Base-by-base conservation (phyloP, 2,113 vertebrate genomes). In the Gymnogyps californianus region DNA sequence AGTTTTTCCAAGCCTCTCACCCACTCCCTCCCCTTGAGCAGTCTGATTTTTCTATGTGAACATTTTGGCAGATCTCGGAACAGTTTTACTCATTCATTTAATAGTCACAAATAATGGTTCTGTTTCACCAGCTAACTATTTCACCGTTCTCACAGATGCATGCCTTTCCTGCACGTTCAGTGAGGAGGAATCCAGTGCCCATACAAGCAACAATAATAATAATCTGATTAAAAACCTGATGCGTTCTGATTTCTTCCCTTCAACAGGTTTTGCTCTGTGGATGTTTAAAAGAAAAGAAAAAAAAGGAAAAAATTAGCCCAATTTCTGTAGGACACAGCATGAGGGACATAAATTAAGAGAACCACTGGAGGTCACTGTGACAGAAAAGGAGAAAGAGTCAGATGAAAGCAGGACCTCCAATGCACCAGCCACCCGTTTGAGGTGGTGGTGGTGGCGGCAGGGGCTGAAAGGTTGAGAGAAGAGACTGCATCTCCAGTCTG, bases 21-120 rank as follows among this genome's bases (percentile, higher is more conserved):
- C 15, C 52, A 36, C 58, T 84, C 70, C 81, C 38, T 80, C 67
- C 93, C 80, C 93, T 85, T 83, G 44, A 93, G 84, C 47, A 93
- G 83, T 81, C 94, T 91, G 96, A 97, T 97, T 98, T 97, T 97
- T 98, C 95, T 97, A 12, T 75, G 96, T 70, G 96, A 97, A 83
- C 80, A 83, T 88, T 98, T 78, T 95, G 97, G 97, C 97, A 94
- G 69, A 69, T 70, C 54, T 83, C 88, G 83, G 80, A 74, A 85
- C 69, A 65, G 85, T 94, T 97, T 97, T 84, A 67, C 87, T 96
- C 90, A 91, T 95, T 96, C 77, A 62, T 85, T 94, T 91, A 96
- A 83, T 96, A 93, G 93, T 92, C 93, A 93, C 92, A 97, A 97
- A 93, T 95, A 96, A 93, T 94, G 80, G 72, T 80, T 84, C 91